phyloP scores from a whole-genome alignment of 2,888 invertebrate species.

The Amblyteles armatorius region DNA sequence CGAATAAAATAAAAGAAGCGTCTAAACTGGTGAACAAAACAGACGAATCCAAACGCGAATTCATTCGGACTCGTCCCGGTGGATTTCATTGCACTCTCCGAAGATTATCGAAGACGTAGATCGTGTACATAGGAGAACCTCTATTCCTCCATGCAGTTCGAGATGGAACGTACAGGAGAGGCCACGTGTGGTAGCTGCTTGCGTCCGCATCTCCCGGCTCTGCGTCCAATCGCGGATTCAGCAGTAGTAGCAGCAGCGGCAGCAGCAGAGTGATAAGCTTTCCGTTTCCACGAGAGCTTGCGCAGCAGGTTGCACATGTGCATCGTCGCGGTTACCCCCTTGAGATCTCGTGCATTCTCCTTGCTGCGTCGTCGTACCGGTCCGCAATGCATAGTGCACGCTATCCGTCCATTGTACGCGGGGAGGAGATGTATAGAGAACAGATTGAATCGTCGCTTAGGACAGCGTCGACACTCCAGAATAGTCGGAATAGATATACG shows the following conservation, averaged over 20 bases:
- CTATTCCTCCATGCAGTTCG: neutral
- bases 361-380: slow-evolving; percentile 3
- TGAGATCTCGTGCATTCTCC: slow-evolving; percentile 26
- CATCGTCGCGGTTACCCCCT: slow-evolving; percentile 22
- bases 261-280: slow-evolving; percentile 53
- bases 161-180: slow-evolving; percentile 2
- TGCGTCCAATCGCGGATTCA: slow-evolving; percentile 64
- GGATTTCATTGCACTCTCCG: slow-evolving; percentile 17
- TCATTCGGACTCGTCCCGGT: slow-evolving; percentile 16
- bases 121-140: slow-evolving; percentile 19
- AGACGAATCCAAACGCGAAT: neutral
- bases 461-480: neutral
- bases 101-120: slow-evolving; percentile 36
- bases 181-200: slow-evolving; percentile 47
- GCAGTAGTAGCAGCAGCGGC: slow-evolving; percentile 49
- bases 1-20: neutral
- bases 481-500: neutral
- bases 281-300: slow-evolving; percentile 55
- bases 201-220: slow-evolving; percentile 55
- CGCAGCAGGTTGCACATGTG: slow-evolving; percentile 58
- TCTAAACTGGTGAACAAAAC: neutral
- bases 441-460: slow-evolving; percentile 7
- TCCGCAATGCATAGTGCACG: neutral
- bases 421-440: neutral
- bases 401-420: slow-evolving; percentile 15